These are phyloP conservation scores for Drosophila azteca DNA, from an alignment of 1,140 invertebrate species.

Conservation along the genomic window DNA sequence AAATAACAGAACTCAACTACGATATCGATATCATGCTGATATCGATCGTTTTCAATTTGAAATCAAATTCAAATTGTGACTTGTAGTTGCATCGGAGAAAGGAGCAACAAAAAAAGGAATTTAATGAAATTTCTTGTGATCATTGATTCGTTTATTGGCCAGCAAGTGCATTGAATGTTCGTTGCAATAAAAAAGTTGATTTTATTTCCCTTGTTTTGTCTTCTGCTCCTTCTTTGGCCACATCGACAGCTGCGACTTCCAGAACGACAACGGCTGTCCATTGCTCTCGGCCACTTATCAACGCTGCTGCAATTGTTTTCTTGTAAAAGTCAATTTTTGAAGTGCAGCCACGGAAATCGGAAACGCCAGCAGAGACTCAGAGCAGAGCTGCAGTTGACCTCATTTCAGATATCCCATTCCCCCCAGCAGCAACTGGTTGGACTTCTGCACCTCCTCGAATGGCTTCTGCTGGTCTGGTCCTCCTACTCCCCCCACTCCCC, in stretches of 20 bases:
- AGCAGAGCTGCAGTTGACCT: constrained; percentile 61
- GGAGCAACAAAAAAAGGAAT: too few species aligned
- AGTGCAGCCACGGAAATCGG: constrained; percentile 75
- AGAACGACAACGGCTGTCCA: constrained; percentile 52
- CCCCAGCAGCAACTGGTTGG: constrained; percentile 65
- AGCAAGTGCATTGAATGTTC: constrained; percentile 49
- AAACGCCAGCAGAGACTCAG: constrained; percentile 67
- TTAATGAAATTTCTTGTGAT: not conserved
- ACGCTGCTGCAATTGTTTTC: constrained; percentile 76
- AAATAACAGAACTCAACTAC: too few species aligned
- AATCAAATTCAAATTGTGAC: not conserved
- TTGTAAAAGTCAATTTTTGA: constrained; percentile 82
- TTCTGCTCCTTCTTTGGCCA: constrained; percentile 15
- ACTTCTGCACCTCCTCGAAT: constrained; percentile 1
- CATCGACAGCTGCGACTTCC: constrained; percentile 37
- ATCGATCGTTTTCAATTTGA: not conserved
- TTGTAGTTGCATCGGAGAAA: too few species aligned
- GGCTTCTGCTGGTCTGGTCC: not conserved
- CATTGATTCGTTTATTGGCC: not conserved
- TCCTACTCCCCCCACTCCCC: not conserved
- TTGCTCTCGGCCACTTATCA: constrained; percentile 66
- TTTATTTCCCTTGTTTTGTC: constrained; percentile 38
- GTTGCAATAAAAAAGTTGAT: constrained; percentile 17
- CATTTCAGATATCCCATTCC: constrained; percentile 35
- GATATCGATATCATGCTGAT: too few species aligned